These are phyloP conservation scores for Eulithis prunata DNA, from an alignment of 2,888 invertebrate genomes.

Conservation along the genomic window DNA sequence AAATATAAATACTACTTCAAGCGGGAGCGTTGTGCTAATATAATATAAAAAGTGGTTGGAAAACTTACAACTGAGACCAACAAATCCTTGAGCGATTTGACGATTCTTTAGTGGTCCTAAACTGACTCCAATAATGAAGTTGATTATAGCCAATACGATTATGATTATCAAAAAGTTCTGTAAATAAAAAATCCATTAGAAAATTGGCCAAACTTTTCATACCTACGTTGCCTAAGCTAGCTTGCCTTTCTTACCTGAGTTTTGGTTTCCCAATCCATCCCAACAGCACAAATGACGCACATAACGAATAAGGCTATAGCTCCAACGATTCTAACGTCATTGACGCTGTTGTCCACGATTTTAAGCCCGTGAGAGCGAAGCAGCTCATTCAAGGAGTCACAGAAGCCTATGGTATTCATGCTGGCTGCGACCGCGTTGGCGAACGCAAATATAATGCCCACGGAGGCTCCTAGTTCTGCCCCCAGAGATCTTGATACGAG, in stretches of 20 bases:
- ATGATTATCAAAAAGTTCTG: constrained; percentile 92
- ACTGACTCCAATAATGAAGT: constrained; percentile 92
- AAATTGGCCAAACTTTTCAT: background rate
- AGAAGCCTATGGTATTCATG: constrained; percentile 99
- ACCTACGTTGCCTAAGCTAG: background rate
- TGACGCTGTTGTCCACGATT: constrained; percentile 88
- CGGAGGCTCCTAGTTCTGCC: constrained; percentile 97
- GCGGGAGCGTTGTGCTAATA: background rate
- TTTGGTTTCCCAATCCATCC: constrained; percentile 98
- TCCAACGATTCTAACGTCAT: constrained; percentile 94
- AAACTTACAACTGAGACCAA: constrained; percentile 90
- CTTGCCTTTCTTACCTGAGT: constrained; percentile 82
- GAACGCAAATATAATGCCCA: constrained; percentile 97
- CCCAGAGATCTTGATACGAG: constrained; percentile 97
- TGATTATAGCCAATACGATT: constrained; percentile 91
- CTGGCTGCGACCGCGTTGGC: constrained; percentile 98
- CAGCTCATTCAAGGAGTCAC: constrained; percentile 93
- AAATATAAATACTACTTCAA: background rate
- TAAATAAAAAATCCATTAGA: constrained; percentile 31
- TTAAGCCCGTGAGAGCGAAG: constrained; percentile 85
- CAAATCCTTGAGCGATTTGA: constrained; percentile 88
- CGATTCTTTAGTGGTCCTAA: constrained; percentile 86
- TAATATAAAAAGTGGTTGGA: background rate
- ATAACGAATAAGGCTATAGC: constrained; percentile 90
- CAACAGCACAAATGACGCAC: constrained; percentile 93